These are phyloP conservation scores for Lymantria monacha DNA, from an alignment of 2,888 invertebrate genomes.

Conservation along the genomic window DNA sequence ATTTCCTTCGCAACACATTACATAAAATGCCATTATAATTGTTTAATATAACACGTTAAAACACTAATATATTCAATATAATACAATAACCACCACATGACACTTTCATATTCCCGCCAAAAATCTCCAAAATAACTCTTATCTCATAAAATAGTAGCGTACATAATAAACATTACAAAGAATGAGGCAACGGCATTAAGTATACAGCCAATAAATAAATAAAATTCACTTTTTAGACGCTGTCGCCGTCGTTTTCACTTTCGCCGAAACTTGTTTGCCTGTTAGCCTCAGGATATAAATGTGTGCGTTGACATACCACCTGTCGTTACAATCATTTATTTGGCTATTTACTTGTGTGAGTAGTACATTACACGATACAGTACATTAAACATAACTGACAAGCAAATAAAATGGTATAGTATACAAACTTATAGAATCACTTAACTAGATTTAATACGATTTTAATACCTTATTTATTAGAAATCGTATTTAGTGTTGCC, in stretches of 20 bases:
- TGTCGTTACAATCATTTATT: not conserved
- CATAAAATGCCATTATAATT: too few relatives aligned
- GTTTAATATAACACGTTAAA: too few relatives aligned
- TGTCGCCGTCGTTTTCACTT: slow-evolving; percentile 39
- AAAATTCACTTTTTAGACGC: slow-evolving; percentile 38
- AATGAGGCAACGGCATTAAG: slow-evolving; percentile 6
- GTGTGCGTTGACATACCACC: slow-evolving; percentile 24
- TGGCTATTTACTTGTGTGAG: not conserved
- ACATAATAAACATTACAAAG: not conserved
- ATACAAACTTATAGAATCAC: not conserved
- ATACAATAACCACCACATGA: too few relatives aligned
- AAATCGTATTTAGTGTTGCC: too few relatives aligned
- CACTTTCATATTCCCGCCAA: too few relatives aligned
- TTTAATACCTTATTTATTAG: too few relatives aligned
- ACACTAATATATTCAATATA: too few relatives aligned
- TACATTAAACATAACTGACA: not conserved
- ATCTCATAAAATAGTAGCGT: too few relatives aligned
- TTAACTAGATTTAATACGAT: too few relatives aligned
- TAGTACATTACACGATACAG: not conserved
- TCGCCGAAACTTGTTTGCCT: slow-evolving; percentile 40
- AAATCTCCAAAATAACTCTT: too few relatives aligned
- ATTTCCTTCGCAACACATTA: too few relatives aligned
- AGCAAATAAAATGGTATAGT: not conserved
- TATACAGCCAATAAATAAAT: slow-evolving; percentile 18
- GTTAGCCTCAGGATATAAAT: slow-evolving; percentile 24